Base-by-base conservation (phyloP, 2,113 vertebrate genomes). In the Pelecanoides urinatrix region DNA sequence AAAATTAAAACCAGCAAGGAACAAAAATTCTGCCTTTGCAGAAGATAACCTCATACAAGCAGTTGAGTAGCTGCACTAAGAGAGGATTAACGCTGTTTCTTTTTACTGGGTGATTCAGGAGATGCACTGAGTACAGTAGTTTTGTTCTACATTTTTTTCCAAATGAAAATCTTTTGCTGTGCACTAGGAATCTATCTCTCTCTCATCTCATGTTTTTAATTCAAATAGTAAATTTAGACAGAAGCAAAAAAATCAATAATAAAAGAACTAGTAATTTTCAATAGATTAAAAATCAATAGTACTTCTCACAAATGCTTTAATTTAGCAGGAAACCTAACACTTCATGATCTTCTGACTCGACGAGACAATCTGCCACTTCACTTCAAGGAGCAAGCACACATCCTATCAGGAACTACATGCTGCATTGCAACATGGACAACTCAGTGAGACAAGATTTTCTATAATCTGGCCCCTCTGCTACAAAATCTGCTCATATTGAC, bases 271-370 rank as follows among this genome's bases (percentile, higher is more conserved):
- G 65, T 38, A 62, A 73, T 93, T 93, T 95, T 92, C 65, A 92
- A 23, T 44, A 55, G 83, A 85, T 95, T 90, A 92, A 94, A 94
- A 93, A 91, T 90, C 93, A 74, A 95, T 73, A 93, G 67, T 42
- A n/a, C 25, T 84, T 71, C 61, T 40, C 62, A 77, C 32, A 86
- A 92, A 90, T 86, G 21, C 47, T 92, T 91, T 71, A 36, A 75
- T 68, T 59, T 23, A 78, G 42, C 30, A 72, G 34, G 76, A 92
- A 84, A 92, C 36, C 21, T 75, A 84, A 72, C 32, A 76, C n/a
- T 81, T 71, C 27, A 63, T 65, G 77, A 82, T 87, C 18, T 81
- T 67, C 61, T 92, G 58, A 49, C 59, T 91, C 10, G 1, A 49
- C 0, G 10, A 93, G 73, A 76, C 52, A 61, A 87, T 47, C 71